A percentile compares a stretch with the other conserved stretches of the same genome.
Conservation (phyloP, 2,888 invertebrate genomes). For the Agrochola litura region DNA sequence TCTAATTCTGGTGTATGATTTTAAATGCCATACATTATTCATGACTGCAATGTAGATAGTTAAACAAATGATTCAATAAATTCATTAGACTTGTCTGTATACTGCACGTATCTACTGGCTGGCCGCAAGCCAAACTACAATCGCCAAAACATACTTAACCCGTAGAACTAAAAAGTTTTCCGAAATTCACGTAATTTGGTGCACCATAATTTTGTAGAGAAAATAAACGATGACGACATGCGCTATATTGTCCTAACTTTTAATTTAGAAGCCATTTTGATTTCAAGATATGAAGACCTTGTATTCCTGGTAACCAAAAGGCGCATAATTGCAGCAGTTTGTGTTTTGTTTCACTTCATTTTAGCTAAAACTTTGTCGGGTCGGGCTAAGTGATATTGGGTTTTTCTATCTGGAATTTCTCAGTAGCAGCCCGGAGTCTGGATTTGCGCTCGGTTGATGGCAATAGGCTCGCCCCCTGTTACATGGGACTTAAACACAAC, state of each 20-base stretch:
- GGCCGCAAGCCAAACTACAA: conserved; percentile 55
- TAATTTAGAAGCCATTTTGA: conserved; percentile 23
- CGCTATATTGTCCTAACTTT: conserved; percentile 1
- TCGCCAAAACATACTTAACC: conserved; percentile 38
- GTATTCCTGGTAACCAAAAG: not conserved
- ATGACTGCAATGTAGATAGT: conserved; percentile 20
- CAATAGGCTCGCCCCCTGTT: no score
- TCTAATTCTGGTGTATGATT: conserved; percentile 9
- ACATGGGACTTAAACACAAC: no score
- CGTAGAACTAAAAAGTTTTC: conserved; percentile 37
- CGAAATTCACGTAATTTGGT: conserved; percentile 23
- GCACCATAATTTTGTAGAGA: conserved; percentile 22
- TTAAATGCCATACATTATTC: conserved; percentile 32
- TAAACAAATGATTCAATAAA: conserved; percentile 55
- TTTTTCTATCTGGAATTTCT: no score
- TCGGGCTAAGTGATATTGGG: no score
- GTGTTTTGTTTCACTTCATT: not conserved
- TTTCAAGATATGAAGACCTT: conserved; percentile 4
- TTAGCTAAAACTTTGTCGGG: no score
- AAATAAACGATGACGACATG: conserved; percentile 6
- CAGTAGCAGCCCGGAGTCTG: no score
- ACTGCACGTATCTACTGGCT: conserved; percentile 39
- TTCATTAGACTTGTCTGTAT: conserved; percentile 48
- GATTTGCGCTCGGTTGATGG: no score
- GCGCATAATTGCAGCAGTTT: not conserved